Evolutionary conservation across 2,113 vertebrate species (phyloP).

Genomic region (Tupaia tana): DNA sequence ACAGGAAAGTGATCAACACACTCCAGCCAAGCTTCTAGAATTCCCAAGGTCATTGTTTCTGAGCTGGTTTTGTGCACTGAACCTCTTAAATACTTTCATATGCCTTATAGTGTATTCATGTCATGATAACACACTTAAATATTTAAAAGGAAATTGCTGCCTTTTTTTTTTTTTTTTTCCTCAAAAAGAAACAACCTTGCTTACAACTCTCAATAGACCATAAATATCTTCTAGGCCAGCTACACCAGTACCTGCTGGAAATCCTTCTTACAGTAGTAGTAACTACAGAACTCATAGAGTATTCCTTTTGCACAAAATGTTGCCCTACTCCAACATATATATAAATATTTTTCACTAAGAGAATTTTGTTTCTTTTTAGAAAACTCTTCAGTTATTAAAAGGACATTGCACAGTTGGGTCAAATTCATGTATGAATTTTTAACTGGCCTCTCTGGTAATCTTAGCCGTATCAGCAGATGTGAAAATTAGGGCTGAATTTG

Average conservation of each 20-base stretch:
- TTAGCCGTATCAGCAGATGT: background rate
- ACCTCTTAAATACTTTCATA: slow-evolving; percentile 57
- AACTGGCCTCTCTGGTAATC: background rate
- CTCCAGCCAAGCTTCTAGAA: background rate
- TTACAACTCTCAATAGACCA: slow-evolving; percentile 65
- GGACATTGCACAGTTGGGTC: background rate
- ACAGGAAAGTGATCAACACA: background rate
- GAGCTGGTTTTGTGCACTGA: slow-evolving; percentile 6
- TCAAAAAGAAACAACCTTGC: slow-evolving; percentile 57
- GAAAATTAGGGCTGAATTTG: background rate
- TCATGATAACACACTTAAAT: slow-evolving; percentile 76
- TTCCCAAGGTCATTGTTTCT: slow-evolving; percentile 61
- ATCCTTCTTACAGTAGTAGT: slow-evolving; percentile 33
- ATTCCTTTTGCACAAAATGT: slow-evolving; percentile 59
- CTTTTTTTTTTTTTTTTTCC: slow-evolving; percentile 29
- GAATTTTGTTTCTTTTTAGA: background rate
- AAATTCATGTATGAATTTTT: background rate
- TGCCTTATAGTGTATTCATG: slow-evolving; percentile 66
- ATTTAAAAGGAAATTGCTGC: slow-evolving; percentile 73
- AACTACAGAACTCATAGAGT: slow-evolving; percentile 60
- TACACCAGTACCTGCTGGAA: slow-evolving; percentile 55
- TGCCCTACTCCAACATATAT: background rate
- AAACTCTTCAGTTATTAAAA: slow-evolving; percentile 31
- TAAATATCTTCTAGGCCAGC: slow-evolving; percentile 66
- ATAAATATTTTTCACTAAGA: no score